Base-by-base conservation (phyloP, 1,140 invertebrate genomes). In the Helicoverpa zea region DNA sequence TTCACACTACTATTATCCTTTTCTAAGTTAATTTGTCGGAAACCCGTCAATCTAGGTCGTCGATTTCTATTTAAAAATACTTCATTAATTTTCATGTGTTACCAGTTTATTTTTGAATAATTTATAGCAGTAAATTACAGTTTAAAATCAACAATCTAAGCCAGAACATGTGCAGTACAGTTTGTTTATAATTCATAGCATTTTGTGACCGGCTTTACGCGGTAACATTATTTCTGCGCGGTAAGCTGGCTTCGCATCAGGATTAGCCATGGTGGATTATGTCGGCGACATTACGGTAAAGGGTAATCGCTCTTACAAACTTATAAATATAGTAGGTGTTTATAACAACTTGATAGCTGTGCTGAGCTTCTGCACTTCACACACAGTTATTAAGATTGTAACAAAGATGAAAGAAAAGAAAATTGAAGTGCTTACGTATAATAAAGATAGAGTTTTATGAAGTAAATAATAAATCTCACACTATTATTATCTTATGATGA, bases 191-290 rank as follows among this genome's bases (percentile, higher is more conserved):
- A 74, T 74, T 74, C 30, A 58, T 58, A 56, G 70, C 49, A 58
- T 56, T 74, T 74, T 58, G 70, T 74, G 70, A 30, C 51, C 54
- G 70, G 70, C 70, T 74, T 58, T 74, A 74, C 70, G 66, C 66
- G 49, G 23, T 66, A 43, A 43, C 35, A 43, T 61, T 58, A 58
- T 58, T 70, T 72, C 68, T 72, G 23, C 49, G 68, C 49, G 18
- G 49, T 72, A 72, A 72, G 68, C 68, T 52, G 51, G 49, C 68
- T 70, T 72, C 68, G 23, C 68, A 52, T 72, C 51, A 30, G 66
- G 68, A 72, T 72, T 72, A 72, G 68, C 68, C 49, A 54, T 54
- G 49, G 49, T 72, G 49, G 49, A 70, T 70, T 72, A 72, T 72
- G 23, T 18, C 68, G 18, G 23, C 68, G 49, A 72, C 68, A 72